Conservation (phyloP, 2,113 vertebrate genomes). For the Myotis lucifugus region DNA sequence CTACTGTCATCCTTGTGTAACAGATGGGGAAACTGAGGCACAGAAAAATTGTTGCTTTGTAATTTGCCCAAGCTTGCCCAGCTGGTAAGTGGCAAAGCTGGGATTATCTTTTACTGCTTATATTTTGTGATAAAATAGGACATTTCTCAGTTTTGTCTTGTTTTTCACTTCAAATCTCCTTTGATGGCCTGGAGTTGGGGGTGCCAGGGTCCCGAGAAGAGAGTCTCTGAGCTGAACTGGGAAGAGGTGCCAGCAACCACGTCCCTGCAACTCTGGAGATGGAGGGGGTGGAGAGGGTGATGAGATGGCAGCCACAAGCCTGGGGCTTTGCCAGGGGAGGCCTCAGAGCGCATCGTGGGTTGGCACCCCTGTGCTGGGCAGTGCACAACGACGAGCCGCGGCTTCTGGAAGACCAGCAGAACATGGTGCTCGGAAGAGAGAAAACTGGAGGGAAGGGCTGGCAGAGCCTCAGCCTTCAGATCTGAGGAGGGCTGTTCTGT, state of each 20-base stretch:
- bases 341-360: background rate
- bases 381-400: background rate
- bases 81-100: background rate
- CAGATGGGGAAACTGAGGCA: background rate
- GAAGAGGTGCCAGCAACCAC: background rate
- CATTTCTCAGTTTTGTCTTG: background rate
- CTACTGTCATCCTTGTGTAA: background rate
- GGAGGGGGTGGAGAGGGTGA: background rate
- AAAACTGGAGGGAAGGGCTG: background rate
- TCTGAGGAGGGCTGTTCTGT: conserved; percentile 16
- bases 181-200: too few species aligned
- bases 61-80: background rate
- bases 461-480: background rate
- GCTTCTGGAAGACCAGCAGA: background rate
- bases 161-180: background rate
- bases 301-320: background rate
- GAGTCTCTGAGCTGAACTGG: background rate
- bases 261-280: background rate
- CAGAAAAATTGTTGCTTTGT: background rate
- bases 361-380: background rate
- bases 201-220: background rate
- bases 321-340: background rate
- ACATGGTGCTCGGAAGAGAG: background rate
- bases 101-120: background rate
- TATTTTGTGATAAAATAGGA: background rate